Conservation (phyloP, 2,888 invertebrate species). For the Dryocosmus kuriphilus region DNA sequence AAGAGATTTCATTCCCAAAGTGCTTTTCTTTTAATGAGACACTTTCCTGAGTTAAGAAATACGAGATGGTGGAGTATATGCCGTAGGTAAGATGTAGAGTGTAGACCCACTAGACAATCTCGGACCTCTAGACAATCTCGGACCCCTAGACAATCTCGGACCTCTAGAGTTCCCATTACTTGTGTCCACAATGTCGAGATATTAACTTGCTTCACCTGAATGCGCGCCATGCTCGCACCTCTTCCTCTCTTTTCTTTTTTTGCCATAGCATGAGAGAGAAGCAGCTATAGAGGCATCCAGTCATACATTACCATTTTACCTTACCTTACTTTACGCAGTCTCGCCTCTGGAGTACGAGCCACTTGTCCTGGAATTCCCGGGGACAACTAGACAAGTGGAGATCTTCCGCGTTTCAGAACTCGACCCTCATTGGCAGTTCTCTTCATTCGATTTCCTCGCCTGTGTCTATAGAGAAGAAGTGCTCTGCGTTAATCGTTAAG, state of each 20-base stretch:
- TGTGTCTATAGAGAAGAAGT: slow-evolving; percentile 34
- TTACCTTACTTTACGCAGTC: slow-evolving; percentile 59
- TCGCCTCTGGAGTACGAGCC: slow-evolving; percentile 60
- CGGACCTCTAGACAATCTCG: slow-evolving; percentile 55
- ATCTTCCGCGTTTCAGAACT: slow-evolving; percentile 30
- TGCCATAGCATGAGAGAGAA: slow-evolving; percentile 55
- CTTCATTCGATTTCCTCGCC: slow-evolving; percentile 24
- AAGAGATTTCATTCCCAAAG: slow-evolving; percentile 20
- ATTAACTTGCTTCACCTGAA: slow-evolving; percentile 72
- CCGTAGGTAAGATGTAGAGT: slow-evolving; percentile 50
- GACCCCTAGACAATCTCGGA: slow-evolving; percentile 65
- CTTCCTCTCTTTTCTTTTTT: slow-evolving; percentile 61
- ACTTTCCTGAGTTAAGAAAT: slow-evolving; percentile 29
- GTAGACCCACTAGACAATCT: slow-evolving; percentile 63
- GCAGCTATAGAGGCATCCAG: slow-evolving; percentile 41
- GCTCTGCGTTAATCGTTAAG: slow-evolving; percentile 28
- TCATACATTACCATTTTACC: slow-evolving; percentile 57
- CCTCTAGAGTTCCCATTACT: slow-evolving; percentile 66
- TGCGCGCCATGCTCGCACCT: slow-evolving; percentile 57
- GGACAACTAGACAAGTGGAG: slow-evolving; percentile 60
- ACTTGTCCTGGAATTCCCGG: slow-evolving; percentile 72
- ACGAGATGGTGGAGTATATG: slow-evolving; percentile 22
- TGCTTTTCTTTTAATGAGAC: slow-evolving; percentile 29
- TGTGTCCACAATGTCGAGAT: slow-evolving; percentile 74
- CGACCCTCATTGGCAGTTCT: slow-evolving; percentile 39